Conservation (phyloP, 2,888 invertebrate genomes). For the Megaustenia siamemsis region DNA sequence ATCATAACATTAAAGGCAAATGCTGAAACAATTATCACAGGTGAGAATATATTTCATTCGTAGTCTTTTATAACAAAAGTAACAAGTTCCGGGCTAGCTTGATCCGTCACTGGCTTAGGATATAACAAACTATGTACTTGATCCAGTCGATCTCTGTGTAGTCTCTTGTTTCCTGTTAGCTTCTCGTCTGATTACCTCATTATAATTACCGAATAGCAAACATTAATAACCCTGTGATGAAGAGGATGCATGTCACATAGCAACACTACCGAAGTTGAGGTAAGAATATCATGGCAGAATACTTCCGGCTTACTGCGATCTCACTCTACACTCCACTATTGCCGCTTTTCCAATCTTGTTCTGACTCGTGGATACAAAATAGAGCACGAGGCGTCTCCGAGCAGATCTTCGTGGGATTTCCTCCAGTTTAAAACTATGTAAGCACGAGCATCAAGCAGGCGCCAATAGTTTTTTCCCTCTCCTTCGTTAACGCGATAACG, state of each 20-base stretch:
- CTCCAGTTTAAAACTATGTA: conserved; percentile 17
- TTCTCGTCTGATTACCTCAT: no score
- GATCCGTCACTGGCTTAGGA: no score
- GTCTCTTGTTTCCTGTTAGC: no score
- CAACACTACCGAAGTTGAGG: not conserved
- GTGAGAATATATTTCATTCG: no score
- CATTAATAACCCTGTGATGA: no score
- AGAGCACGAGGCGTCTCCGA: conserved; percentile 12
- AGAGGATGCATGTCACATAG: not conserved
- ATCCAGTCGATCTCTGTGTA: no score
- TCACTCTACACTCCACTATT: not conserved
- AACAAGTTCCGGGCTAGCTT: no score
- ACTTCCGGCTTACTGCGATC: conserved; percentile 7
- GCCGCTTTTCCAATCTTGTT: conserved; percentile 6
- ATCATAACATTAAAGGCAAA: no score
- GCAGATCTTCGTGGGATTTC: not conserved
- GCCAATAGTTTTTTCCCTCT: not conserved
- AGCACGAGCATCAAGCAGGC: conserved; percentile 16
- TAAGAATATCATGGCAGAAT: not conserved
- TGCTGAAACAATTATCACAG: no score
- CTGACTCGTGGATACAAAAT: not conserved
- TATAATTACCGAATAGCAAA: no score
- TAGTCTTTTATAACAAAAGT: no score
- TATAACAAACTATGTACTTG: no score
- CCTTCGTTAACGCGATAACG: not conserved